Evolutionary conservation across 2,888 invertebrate genomes (phyloP).

Genomic region (Luperina testacea): DNA sequence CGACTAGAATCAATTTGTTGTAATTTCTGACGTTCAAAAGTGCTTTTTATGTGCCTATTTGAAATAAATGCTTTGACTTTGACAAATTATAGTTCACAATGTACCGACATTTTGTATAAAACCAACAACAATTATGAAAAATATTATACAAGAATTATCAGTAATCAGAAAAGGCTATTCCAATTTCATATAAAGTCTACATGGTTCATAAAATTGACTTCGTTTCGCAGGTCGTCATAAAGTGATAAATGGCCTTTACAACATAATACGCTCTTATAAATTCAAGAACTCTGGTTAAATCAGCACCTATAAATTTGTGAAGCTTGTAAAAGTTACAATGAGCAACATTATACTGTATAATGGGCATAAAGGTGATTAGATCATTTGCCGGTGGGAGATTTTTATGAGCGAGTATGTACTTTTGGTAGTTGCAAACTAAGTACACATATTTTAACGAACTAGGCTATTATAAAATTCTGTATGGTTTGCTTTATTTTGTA

Average conservation of each 20-base stretch:
- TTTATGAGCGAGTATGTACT: constrained; percentile 24
- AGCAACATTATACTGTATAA: constrained; percentile 47
- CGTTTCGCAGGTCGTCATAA: constrained; percentile 39
- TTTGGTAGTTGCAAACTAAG: not conserved
- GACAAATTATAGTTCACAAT: not conserved
- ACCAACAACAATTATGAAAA: not conserved
- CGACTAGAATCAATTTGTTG: no score
- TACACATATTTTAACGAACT: not conserved
- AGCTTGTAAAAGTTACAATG: constrained; percentile 48
- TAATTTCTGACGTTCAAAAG: no score
- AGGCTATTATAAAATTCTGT: not conserved
- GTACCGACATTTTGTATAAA: not conserved
- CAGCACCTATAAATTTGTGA: constrained; percentile 51
- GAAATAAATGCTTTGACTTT: no score
- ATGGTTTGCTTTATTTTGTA: constrained; percentile 12
- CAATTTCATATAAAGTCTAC: constrained; percentile 6
- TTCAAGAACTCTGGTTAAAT: constrained; percentile 32
- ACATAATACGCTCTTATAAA: constrained; percentile 52
- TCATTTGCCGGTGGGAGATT: constrained; percentile 22
- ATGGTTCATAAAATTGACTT: constrained; percentile 19
- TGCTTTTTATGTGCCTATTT: no score
- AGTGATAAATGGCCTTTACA: constrained; percentile 52
- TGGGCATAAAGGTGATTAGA: constrained; percentile 36
- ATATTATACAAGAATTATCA: not conserved
- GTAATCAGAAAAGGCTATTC: not conserved